Evolutionary conservation across 2,113 vertebrate genomes (phyloP).

Genomic region (Gymnobelideus leadbeateri): DNA sequence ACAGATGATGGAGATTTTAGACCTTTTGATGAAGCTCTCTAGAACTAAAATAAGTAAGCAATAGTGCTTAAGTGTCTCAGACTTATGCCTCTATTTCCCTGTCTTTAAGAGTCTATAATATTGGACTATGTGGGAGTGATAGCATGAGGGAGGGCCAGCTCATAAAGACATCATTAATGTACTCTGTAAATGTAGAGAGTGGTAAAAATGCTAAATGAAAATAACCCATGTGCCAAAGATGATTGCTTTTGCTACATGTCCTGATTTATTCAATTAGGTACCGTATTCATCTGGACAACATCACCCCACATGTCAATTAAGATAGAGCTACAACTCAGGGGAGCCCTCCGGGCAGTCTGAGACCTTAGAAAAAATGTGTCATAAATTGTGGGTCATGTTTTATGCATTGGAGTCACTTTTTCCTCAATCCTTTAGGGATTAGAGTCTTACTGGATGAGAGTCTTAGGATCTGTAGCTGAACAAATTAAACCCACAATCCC

Average conservation of each 20-base stretch:
- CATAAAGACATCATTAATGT: neutral
- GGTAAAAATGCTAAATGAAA: neutral
- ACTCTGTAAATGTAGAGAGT: slow-evolving; percentile 35
- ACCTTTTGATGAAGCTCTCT: neutral
- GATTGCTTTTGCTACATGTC: neutral
- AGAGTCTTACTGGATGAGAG: slow-evolving; percentile 30
- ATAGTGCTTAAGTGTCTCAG: neutral
- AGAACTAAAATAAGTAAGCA: neutral
- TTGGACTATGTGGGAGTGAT: neutral
- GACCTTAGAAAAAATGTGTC: slow-evolving; percentile 2
- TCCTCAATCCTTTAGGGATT: slow-evolving; percentile 44
- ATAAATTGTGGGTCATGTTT: slow-evolving; percentile 46
- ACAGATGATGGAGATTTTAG: neutral
- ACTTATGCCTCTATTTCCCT: neutral
- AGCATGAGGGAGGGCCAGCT: neutral
- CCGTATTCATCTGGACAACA: slow-evolving; percentile 72
- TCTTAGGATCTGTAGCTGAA: slow-evolving; percentile 49
- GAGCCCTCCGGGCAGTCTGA: slow-evolving; percentile 27
- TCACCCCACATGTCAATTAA: slow-evolving; percentile 57
- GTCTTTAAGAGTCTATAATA: neutral
- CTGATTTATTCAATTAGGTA: slow-evolving; percentile 50
- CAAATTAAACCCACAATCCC: slow-evolving; percentile 40
- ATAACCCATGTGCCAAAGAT: slow-evolving; percentile 1
- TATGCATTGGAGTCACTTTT: slow-evolving; percentile 15
- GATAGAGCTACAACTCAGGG: slow-evolving; percentile 2